These are phyloP conservation scores for Mercenaria mercenaria DNA, from an alignment of 1,140 invertebrate species.

Conservation along the genomic window DNA sequence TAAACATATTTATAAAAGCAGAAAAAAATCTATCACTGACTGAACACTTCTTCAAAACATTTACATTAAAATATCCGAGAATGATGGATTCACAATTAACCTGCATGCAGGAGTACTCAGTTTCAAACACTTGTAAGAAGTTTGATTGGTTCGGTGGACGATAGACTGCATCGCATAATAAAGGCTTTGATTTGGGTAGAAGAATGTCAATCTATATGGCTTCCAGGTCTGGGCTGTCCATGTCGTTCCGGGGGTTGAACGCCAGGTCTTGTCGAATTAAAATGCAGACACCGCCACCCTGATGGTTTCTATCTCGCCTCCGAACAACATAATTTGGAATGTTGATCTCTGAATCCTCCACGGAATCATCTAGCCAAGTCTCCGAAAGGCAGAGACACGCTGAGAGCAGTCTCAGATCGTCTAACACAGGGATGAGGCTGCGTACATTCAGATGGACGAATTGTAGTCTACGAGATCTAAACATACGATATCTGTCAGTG, in stretches of 20 bases:
- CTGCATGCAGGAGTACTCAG: background rate
- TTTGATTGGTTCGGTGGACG: background rate
- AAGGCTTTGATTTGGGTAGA: background rate
- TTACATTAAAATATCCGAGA: background rate
- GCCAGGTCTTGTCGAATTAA: background rate
- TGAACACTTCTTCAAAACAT: background rate
- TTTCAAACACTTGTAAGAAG: background rate
- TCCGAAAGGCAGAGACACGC: background rate
- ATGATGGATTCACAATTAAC: background rate
- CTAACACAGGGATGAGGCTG: background rate
- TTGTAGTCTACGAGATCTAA: background rate
- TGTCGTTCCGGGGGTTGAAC: background rate
- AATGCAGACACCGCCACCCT: background rate
- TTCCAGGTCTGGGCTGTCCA: background rate
- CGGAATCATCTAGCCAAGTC: background rate
- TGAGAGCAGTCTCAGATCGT: background rate
- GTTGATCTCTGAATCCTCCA: background rate
- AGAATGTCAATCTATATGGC: background rate
- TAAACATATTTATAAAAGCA: background rate
- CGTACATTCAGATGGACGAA: background rate
- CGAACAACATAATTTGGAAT: background rate
- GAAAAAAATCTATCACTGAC: background rate
- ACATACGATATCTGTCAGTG: background rate
- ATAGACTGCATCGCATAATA: background rate
- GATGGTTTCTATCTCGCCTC: background rate